Base-by-base conservation (phyloP, 2,113 vertebrate species). In the Hemichromis elongatus region DNA sequence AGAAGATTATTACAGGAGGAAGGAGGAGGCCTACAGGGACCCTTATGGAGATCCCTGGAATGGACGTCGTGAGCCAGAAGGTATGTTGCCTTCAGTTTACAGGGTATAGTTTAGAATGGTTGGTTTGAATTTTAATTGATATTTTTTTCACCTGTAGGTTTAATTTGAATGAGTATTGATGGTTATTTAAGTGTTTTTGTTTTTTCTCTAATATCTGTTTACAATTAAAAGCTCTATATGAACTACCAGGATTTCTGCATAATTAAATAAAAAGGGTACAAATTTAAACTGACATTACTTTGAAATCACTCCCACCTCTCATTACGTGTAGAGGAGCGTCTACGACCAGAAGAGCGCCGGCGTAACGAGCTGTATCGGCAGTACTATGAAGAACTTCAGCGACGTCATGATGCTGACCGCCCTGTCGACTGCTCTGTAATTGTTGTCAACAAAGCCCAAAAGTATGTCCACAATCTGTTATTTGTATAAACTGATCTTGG, bases 361-460 rank as follows among this genome's bases (percentile, higher is more conserved):
- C 97, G 98, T 28, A 99, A 99, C 55, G 98, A 99, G 63, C 93
- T 99, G 3, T 99, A 99, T 85, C 96, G 97, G 2, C 98, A 99
- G 80, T 99, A 98, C 93, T 99, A 98, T 1, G 99, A 99, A 92
- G 99, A 99, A 79, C 98, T 99, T 47, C 99, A 99, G 95, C 96
- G 97, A 5, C 98, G 98, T 77, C 97, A 97, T 7, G 99, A 99
- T 86, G 93, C 96, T 0, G 98, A 99, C 83, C 97, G 99, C 14
- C 98, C 98, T 0, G 99, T 99, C 6, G 99, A 99, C 93, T 99
- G 99, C 88, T 99, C 98, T 2, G 99, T 99, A 81, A 98, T 99
- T 18, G 99, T 99, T 35, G 98, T 99, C 91, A 98, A 99, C 93
- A 99, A 99, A 83, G 97, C 97, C 53, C 98, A 98, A 47, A 99